Conservation (phyloP, 2,888 invertebrate genomes). For the Diplazon laetatorius region DNA sequence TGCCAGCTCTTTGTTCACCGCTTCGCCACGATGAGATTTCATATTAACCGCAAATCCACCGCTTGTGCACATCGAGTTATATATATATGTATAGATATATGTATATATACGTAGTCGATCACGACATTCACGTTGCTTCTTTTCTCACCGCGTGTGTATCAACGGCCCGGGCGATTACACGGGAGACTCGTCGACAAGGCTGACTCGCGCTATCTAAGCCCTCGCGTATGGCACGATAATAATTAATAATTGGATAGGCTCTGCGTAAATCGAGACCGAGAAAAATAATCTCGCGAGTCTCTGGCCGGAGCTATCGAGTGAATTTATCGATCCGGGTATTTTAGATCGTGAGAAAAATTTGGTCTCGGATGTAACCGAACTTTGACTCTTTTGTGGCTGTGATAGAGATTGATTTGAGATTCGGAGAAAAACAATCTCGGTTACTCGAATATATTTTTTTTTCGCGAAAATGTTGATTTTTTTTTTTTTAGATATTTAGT, state of each 20-base stretch:
- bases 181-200: slow-evolving; percentile 1
- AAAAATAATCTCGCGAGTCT: slow-evolving; percentile 19
- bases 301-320: slow-evolving; percentile 12
- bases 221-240: too few relatives aligned
- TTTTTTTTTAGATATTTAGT: too few relatives aligned
- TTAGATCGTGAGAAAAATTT: too few relatives aligned
- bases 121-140: slow-evolving; percentile 28
- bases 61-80: slow-evolving; percentile 41
- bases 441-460: too few relatives aligned
- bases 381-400: too few relatives aligned
- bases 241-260: slow-evolving; percentile 63
- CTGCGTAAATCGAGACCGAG: slow-evolving; percentile 33
- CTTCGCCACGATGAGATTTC: slow-evolving; percentile 62
- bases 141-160: slow-evolving; percentile 17
- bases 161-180: not conserved
- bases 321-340: not conserved
- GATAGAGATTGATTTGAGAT: too few relatives aligned
- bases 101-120: too few relatives aligned
- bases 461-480: too few relatives aligned
- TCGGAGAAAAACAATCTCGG: too few relatives aligned
- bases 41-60: slow-evolving; percentile 62
- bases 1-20: slow-evolving; percentile 75
- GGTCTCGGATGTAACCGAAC: too few relatives aligned
- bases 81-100: too few relatives aligned
- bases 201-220: slow-evolving; percentile 14